Conservation (phyloP, 2,888 invertebrate genomes). For the Ceramica pisi region DNA sequence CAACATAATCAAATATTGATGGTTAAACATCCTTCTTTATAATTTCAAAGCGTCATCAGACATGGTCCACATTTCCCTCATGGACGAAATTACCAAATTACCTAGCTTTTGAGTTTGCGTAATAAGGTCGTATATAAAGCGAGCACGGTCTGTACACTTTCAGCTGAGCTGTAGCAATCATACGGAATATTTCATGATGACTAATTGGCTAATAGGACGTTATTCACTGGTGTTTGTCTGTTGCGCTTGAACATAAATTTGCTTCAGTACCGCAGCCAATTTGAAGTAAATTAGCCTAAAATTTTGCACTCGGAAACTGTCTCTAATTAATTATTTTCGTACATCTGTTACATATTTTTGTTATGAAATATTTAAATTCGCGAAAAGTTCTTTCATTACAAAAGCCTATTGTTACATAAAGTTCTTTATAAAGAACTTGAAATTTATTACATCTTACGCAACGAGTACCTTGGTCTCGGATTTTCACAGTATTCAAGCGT, state of each 20-base stretch:
- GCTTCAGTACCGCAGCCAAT: constrained; percentile 46
- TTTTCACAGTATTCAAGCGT: constrained; percentile 16
- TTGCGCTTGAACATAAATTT: constrained; percentile 52
- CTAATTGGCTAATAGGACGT: constrained; percentile 59
- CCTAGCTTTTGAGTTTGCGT: constrained; percentile 35
- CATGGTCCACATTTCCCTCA: constrained; percentile 5
- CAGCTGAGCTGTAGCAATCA: constrained; percentile 50
- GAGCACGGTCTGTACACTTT: constrained; percentile 24
- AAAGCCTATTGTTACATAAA: constrained; percentile 25
- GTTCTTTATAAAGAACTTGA: constrained; percentile 4
- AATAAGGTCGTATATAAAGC: constrained; percentile 33
- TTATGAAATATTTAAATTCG: constrained; percentile 57
- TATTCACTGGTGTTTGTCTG: constrained; percentile 47
- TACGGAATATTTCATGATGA: constrained; percentile 62
- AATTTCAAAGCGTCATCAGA: constrained; percentile 27
- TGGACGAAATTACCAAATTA: constrained; percentile 33
- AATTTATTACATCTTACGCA: constrained; percentile 35
- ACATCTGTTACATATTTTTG: constrained; percentile 56
- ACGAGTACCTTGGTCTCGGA: constrained; percentile 10
- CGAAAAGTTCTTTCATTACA: constrained; percentile 32
- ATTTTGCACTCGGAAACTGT: constrained; percentile 45
- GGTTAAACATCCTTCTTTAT: constrained; percentile 14
- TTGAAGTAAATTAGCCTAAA: constrained; percentile 35
- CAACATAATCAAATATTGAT: constrained; percentile 8
- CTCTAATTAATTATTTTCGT: constrained; percentile 43